Evolutionary conservation across 2,888 invertebrate genomes (phyloP).

Genomic region (Drosophila imparisetae): DNA sequence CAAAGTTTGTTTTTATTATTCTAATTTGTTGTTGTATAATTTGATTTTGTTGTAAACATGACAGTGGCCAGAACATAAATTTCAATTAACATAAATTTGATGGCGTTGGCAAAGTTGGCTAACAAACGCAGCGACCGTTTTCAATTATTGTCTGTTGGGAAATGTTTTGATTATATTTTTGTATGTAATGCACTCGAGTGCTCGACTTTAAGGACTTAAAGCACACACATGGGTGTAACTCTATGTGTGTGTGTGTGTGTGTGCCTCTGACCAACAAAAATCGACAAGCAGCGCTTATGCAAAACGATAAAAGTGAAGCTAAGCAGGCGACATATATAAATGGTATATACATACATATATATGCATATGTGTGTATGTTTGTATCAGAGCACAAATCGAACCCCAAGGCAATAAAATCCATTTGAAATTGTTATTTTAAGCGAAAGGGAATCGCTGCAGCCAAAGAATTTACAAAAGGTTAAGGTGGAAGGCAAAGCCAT

Average conservation of each 20-base stretch:
- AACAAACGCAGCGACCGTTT: constrained; percentile 52
- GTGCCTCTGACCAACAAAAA: constrained; percentile 25
- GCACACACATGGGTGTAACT: constrained; percentile 6
- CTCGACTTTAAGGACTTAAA: constrained; percentile 46
- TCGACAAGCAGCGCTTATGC: constrained; percentile 76
- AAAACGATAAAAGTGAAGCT: constrained; percentile 66
- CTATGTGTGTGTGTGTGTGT: constrained; percentile 18
- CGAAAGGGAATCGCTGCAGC: constrained; percentile 57
- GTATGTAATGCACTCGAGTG: constrained; percentile 63
- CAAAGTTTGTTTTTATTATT: constrained; percentile 21
- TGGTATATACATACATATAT: not conserved
- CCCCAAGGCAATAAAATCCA: constrained; percentile 80
- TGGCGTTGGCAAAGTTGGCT: constrained; percentile 52
- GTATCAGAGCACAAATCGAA: constrained; percentile 59
- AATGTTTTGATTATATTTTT: constrained; percentile 51
- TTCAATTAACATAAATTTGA: constrained; percentile 79
- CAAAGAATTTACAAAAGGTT: constrained; percentile 17
- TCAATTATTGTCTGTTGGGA: constrained; percentile 72
- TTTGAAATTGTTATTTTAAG: constrained; percentile 80
- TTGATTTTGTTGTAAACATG: constrained; percentile 15
- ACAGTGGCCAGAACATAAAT: constrained; percentile 63
- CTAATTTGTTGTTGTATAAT: constrained; percentile 19
- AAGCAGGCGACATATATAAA: constrained; percentile 47
- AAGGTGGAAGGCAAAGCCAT: constrained; percentile 31
- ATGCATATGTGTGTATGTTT: not conserved